A percentile compares a stretch with the other conserved stretches of the same genome.
Evolutionary conservation across 2,113 vertebrate genomes (phyloP).

Genomic region (Cyanoderma ruficeps): DNA sequence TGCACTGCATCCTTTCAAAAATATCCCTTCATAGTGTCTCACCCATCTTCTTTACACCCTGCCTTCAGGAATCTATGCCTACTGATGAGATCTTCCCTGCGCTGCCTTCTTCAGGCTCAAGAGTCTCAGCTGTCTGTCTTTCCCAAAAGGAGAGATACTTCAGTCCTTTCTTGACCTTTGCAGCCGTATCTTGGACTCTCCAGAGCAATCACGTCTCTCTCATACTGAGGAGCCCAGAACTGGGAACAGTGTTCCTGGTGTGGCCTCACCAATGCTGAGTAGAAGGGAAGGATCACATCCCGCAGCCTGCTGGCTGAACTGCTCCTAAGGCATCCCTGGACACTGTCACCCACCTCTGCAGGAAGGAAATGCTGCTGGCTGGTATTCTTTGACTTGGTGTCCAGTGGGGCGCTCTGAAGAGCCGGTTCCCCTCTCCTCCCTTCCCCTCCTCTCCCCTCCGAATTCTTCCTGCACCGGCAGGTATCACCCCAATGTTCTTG

Average conservation of each 20-base stretch:
- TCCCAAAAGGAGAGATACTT: neutral
- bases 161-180: neutral
- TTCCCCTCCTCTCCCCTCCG: neutral
- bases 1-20: neutral
- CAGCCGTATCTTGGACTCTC: neutral
- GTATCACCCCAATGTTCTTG: neutral
- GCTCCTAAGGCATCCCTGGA: neutral
- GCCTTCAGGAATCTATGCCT: neutral
- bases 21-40: neutral
- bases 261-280: neutral
- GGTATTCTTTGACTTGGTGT: neutral
- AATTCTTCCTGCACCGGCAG: neutral
- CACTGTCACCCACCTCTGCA: accelerated
- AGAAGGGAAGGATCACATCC: neutral
- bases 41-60: neutral
- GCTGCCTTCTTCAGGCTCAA: neutral
- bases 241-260: neutral
- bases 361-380: neutral
- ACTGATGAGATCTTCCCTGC: neutral
- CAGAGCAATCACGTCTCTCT: neutral
- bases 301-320: neutral
- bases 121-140: neutral
- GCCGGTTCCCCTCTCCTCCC: neutral
- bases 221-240: neutral
- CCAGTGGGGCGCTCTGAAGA: accelerated